Percentiles rank a stretch among this genome's conserved stretches.
Evolutionary conservation across 1,140 invertebrate species (phyloP).

Genomic region (Goniozus legneri): DNA sequence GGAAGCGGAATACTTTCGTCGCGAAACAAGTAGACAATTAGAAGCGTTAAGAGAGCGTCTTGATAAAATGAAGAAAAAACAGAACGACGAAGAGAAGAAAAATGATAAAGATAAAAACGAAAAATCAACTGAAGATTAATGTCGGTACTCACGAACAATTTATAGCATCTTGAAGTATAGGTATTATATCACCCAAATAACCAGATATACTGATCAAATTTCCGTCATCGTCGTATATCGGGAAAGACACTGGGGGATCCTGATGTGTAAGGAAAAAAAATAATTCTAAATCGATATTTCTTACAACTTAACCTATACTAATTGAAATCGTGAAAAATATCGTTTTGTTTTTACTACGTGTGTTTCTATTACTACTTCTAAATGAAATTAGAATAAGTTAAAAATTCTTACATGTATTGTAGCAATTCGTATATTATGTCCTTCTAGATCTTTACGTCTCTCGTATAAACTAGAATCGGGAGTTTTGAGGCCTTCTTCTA

Average conservation of each 20-base stretch:
- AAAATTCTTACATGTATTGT: slow-evolving; percentile 31
- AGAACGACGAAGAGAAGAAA: slow-evolving; percentile 10
- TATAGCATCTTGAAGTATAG: neutral
- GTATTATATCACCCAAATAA: neutral
- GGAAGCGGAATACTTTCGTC: slow-evolving; percentile 41
- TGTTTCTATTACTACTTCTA: too few species aligned
- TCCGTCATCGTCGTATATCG: slow-evolving; percentile 37
- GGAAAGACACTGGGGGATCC: slow-evolving; percentile 49
- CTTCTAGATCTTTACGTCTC: slow-evolving; percentile 40
- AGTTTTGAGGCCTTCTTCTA: slow-evolving; percentile 21
- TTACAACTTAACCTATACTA: too few species aligned
- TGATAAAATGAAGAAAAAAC: slow-evolving; percentile 2
- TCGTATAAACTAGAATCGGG: slow-evolving; percentile 36
- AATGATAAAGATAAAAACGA: slow-evolving; percentile 8
- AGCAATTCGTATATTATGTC: slow-evolving; percentile 38
- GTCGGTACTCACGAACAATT: neutral
- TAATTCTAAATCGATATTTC: too few species aligned
- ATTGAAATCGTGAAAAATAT: slow-evolving; percentile 24
- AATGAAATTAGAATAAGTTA: neutral
- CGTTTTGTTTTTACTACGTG: neutral
- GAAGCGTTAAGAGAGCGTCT: slow-evolving; percentile 21
- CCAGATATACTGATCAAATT: slow-evolving; percentile 47
- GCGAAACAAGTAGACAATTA: slow-evolving; percentile 34
- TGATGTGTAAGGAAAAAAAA: too few species aligned
- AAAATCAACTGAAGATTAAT: neutral